Percentiles rank a stretch among this genome's conserved stretches.
Conservation (phyloP, 2,797 vertebrate genomes). For the Sitta carolinensis region DNA sequence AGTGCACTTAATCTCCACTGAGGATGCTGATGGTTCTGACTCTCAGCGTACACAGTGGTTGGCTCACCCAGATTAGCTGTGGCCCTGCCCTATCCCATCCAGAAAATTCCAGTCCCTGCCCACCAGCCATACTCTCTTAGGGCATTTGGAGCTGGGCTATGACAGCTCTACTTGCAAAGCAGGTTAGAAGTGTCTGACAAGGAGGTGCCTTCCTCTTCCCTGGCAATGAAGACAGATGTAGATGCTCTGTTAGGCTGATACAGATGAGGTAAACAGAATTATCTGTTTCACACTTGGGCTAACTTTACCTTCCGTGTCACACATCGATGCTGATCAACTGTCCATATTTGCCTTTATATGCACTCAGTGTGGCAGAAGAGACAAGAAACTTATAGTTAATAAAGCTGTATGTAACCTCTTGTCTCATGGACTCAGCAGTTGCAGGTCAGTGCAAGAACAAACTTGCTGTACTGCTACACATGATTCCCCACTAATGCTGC, state of each 20-base stretch:
- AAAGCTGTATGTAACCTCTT: background rate
- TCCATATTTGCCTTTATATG: background rate
- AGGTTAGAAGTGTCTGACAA: background rate
- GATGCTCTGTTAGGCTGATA: background rate
- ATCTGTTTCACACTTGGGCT: background rate
- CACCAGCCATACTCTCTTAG: background rate
- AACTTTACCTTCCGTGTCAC: background rate
- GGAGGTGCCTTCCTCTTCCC: background rate
- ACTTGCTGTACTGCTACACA: background rate
- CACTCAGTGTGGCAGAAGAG: background rate
- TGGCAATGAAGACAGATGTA: background rate
- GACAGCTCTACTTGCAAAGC: background rate
- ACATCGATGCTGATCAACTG: background rate
- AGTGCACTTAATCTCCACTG: background rate
- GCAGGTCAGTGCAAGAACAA: background rate
- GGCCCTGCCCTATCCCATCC: background rate
- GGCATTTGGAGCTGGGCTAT: background rate
- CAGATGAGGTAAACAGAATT: background rate
- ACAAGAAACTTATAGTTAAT: background rate
- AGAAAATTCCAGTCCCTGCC: background rate
- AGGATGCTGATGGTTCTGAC: background rate
- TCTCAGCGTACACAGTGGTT: background rate
- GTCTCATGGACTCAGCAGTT: background rate
- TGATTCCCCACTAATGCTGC: fast-evolving
- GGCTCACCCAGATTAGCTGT: background rate